Base-by-base conservation (phyloP, 2,888 invertebrate species). In the Galerucella pusilla region DNA sequence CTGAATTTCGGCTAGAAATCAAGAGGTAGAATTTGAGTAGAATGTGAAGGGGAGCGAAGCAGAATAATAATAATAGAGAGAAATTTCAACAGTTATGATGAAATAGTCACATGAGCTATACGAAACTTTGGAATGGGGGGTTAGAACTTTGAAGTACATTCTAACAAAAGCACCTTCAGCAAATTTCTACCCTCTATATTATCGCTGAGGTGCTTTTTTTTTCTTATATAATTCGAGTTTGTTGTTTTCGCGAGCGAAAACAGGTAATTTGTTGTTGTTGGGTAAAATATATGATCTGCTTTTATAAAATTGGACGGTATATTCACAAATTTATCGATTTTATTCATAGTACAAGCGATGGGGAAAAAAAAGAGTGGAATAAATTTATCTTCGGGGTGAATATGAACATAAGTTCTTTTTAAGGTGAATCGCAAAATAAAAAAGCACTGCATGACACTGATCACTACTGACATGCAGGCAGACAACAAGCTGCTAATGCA, bases 21-120 rank as follows among this genome's bases (percentile, higher is more conserved):
- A 61, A 42, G 35, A 63, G 42, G 63, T 63, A 14, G 42, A 63
- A 63, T 35, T 16, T 14, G 6, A 12, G 60, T 14, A 63, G 14
- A 63, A 42, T 42, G 16, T 63, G 11, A 25, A 14, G 63, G 63
- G 63, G 63, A 42, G 77, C 75, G 57, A 20, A 57, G 57, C 57
- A 57, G 57, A 57, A 3, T 57, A 57, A 57, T 57, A 57, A 57
- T 57, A 57, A 57, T 20, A 57, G 57, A 57, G 57, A 57, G 57
- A 57, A 57, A 57, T 57, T 57, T 57, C 57, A 57, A 57, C 57
- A 57, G 57, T 57, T 57, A 57, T 57, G 52, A 52, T 42, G 57
- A 57, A 16, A 16, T 57, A 57, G 57, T 16, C 57, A 52, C 52
- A 52, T 52, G 52, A 52, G n/a, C n/a, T 52, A 20, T 16, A 57